Conservation (phyloP, 2,113 vertebrate genomes). For the Epinephelus fuscoguttatus region DNA sequence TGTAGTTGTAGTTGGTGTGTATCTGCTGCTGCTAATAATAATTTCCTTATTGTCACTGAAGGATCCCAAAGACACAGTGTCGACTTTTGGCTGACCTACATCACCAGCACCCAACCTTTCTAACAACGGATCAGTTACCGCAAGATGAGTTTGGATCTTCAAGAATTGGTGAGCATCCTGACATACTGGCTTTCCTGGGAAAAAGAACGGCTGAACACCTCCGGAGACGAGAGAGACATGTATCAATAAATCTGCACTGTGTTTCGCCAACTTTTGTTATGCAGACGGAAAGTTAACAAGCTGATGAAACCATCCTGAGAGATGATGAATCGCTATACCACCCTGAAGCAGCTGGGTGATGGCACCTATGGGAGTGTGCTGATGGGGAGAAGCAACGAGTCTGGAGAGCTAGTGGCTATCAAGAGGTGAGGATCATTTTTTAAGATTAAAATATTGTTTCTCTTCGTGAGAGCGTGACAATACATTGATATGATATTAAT, state of each 20-base stretch:
- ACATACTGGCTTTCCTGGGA: slow-evolving; percentile 10
- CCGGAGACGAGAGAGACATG: slow-evolving; percentile 7
- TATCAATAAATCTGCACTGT: slow-evolving; percentile 1
- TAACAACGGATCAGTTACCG: slow-evolving; percentile 24
- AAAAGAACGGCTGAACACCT: slow-evolving; percentile 1
- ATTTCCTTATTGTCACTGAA: slow-evolving; percentile 24
- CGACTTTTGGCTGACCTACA: slow-evolving; percentile 25
- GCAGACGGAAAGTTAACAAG: slow-evolving; percentile 30
- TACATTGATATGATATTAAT: background rate
- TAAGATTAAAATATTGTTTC: background rate
- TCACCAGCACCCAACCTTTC: background rate
- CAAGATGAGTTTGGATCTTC: slow-evolving; percentile 54
- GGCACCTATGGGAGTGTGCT: slow-evolving; percentile 97
- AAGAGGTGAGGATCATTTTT: slow-evolving; percentile 87
- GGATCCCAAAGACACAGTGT: background rate
- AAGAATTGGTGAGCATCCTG: slow-evolving; percentile 13
- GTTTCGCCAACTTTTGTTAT: background rate
- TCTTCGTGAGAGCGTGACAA: background rate
- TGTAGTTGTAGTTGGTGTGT: background rate
- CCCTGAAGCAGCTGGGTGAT: slow-evolving; percentile 94
- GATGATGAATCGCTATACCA: slow-evolving; percentile 96
- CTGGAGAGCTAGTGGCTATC: slow-evolving; percentile 97
- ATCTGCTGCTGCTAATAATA: background rate
- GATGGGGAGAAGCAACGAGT: slow-evolving; percentile 96
- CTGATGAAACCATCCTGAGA: slow-evolving; percentile 63